A percentile compares a stretch with the other conserved stretches of the same genome.
Evolutionary conservation across 2,113 vertebrate genomes (phyloP).

Genomic region (Rhinoptilus africanus): DNA sequence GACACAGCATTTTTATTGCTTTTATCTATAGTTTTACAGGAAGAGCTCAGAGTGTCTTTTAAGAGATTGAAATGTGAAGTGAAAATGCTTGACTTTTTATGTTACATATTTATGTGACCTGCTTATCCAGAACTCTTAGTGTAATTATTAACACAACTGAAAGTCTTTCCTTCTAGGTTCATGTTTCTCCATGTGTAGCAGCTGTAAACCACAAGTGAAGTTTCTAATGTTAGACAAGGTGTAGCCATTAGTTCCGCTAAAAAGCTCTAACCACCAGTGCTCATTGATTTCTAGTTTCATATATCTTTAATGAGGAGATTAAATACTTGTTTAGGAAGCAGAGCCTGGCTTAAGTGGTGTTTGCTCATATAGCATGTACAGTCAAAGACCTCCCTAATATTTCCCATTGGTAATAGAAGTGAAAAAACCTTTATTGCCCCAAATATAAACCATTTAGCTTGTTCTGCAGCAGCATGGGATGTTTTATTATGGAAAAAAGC

Average conservation of each 20-base stretch:
- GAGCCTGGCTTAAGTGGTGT: conserved; percentile 86
- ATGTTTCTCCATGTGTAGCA: conserved; percentile 74
- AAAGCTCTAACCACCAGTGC: conserved; percentile 84
- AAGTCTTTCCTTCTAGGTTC: conserved; percentile 66
- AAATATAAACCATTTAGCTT: conserved; percentile 27
- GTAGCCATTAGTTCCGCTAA: conserved; percentile 88
- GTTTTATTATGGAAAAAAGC: not conserved
- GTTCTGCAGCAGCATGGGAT: not conserved
- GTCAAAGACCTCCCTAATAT: conserved; percentile 80
- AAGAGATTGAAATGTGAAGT: conserved; percentile 41
- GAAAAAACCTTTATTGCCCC: conserved; percentile 28
- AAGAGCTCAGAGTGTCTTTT: conserved; percentile 28
- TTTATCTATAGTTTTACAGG: conserved; percentile 43
- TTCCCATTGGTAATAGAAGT: conserved; percentile 75
- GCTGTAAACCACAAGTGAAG: conserved; percentile 85
- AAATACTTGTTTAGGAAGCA: conserved; percentile 98
- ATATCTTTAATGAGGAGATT: conserved; percentile 99
- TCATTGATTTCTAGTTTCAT: conserved; percentile 98
- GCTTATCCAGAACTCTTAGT: conserved; percentile 54
- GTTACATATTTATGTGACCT: conserved; percentile 54
- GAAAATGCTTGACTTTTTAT: conserved; percentile 40
- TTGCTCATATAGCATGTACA: conserved; percentile 76
- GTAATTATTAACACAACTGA: conserved; percentile 61
- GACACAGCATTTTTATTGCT: conserved; percentile 21
- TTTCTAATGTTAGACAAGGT: conserved; percentile 92